Percentiles rank a stretch among this genome's conserved stretches.
Evolutionary conservation across 2,113 vertebrate genomes (phyloP).

Genomic region (Percina caprodes): DNA sequence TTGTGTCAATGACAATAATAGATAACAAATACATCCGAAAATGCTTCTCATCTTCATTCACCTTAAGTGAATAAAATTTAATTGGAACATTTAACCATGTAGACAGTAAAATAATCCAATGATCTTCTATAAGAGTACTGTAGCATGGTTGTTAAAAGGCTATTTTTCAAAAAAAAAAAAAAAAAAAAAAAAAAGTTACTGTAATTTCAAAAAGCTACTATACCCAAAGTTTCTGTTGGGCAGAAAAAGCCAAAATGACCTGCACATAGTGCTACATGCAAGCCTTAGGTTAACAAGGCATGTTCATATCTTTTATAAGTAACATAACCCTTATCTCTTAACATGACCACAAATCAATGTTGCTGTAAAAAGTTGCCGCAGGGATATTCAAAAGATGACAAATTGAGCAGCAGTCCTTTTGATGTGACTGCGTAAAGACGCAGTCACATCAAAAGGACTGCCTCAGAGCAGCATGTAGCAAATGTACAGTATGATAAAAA

Average conservation of each 20-base stretch:
- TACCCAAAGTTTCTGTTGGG: not conserved
- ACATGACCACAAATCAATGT: conserved; percentile 13
- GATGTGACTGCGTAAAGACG: conserved; percentile 21
- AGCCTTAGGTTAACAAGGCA: not conserved
- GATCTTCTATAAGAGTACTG: not conserved
- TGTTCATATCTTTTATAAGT: conserved; percentile 26
- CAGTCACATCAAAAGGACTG: conserved; percentile 52
- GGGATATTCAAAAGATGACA: conserved; percentile 40
- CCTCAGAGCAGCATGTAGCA: conserved; percentile 13
- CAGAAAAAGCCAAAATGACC: not conserved
- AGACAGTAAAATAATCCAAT: not conserved
- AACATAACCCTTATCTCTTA: conserved; percentile 12
- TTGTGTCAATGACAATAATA: too few relatives aligned
- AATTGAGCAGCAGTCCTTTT: conserved; percentile 37
- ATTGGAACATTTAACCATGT: too few relatives aligned
- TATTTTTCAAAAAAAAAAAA: conserved; percentile 6
- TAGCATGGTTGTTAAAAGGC: not conserved
- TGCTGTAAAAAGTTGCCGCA: conserved; percentile 36
- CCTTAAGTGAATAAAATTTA: too few relatives aligned
- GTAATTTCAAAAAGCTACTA: not conserved
- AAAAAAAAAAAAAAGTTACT: conserved; percentile 1
- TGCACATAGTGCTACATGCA: conserved; percentile 4
- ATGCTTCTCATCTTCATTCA: too few relatives aligned
- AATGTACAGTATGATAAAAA: conserved; percentile 25
- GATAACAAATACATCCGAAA: too few relatives aligned